A percentile compares a stretch with the other conserved stretches of the same genome.
These are phyloP conservation scores for Anarsia innoxiella DNA, from an alignment of 2,888 invertebrate genomes.

Conservation along the genomic window DNA sequence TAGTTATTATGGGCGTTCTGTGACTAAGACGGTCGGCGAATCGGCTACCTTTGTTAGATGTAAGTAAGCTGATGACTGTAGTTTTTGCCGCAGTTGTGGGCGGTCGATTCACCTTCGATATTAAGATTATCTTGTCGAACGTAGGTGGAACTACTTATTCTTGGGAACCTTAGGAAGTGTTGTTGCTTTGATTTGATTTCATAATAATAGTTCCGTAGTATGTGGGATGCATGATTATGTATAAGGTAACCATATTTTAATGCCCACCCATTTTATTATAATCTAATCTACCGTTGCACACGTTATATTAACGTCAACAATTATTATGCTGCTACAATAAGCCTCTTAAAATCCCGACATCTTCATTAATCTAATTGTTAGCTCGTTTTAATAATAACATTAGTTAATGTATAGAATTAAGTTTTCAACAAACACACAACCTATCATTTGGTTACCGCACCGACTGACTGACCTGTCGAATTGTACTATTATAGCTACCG, in stretches of 20 bases:
- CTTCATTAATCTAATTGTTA: slow-evolving; percentile 25
- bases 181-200: slow-evolving; percentile 38
- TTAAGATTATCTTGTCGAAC: slow-evolving; percentile 47
- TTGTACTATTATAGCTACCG: slow-evolving; percentile 30
- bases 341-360: slow-evolving; percentile 5
- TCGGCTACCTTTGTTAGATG: slow-evolving; percentile 64
- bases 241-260: slow-evolving; percentile 22
- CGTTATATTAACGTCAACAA: neutral
- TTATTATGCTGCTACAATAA: slow-evolving; percentile 2
- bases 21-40: slow-evolving; percentile 55
- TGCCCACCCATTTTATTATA: slow-evolving; percentile 27
- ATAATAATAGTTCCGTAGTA: slow-evolving; percentile 35
- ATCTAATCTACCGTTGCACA: slow-evolving; percentile 23
- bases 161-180: slow-evolving; percentile 40
- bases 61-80: slow-evolving; percentile 52
- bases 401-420: slow-evolving; percentile 33
- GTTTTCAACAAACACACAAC: slow-evolving; percentile 27
- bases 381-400: slow-evolving; percentile 23
- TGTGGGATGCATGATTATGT: slow-evolving; percentile 34
- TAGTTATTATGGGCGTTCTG: slow-evolving; percentile 60
- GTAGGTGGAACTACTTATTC: slow-evolving; percentile 54
- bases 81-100: slow-evolving; percentile 52
- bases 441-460: slow-evolving; percentile 31
- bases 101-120: slow-evolving; percentile 68
- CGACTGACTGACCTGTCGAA: slow-evolving; percentile 25